These are phyloP conservation scores for Coleophora deauratella DNA, from an alignment of 2,888 invertebrate species.

Conservation along the genomic window DNA sequence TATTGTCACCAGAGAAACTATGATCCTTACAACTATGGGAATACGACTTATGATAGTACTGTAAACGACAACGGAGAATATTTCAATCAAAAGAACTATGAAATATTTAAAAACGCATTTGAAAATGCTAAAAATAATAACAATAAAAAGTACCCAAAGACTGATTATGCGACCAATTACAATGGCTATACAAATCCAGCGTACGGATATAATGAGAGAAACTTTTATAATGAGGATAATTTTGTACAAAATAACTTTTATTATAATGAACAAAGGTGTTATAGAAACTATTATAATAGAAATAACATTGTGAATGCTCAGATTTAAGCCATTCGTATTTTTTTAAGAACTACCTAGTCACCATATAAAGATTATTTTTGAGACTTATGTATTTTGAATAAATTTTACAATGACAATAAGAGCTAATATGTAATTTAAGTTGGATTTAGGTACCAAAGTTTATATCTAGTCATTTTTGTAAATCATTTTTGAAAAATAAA, in stretches of 20 bases:
- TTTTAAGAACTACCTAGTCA: conserved; percentile 25
- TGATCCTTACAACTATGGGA: conserved; percentile 25
- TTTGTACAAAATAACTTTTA: conserved; percentile 47
- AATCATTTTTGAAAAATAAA: conserved; percentile 12
- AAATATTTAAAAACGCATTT: conserved; percentile 75
- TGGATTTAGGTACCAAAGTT: conserved; percentile 40
- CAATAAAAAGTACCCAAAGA: conserved; percentile 38
- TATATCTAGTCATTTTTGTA: conserved; percentile 54
- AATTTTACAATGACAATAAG: conserved; percentile 42
- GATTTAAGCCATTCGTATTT: conserved; percentile 27
- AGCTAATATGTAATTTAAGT: conserved; percentile 22
- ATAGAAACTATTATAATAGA: conserved; percentile 55
- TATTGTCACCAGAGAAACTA: conserved; percentile 38
- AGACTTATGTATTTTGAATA: conserved; percentile 13
- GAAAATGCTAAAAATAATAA: conserved; percentile 58
- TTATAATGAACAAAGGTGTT: conserved; percentile 54
- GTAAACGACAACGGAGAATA: conserved; percentile 39
- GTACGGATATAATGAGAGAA: conserved; percentile 42
- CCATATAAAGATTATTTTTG: conserved; percentile 13
- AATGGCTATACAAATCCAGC: conserved; percentile 33
- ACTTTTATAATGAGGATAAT: conserved; percentile 35
- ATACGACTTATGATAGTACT: conserved; percentile 24
- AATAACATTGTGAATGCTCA: conserved; percentile 54
- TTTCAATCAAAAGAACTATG: conserved; percentile 70
- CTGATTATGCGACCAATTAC: conserved; percentile 30